Evolutionary conservation across 2,888 invertebrate genomes (phyloP), one percentile per base, ranked within the genome.

Genomic region (Apotomis turbidana): DNA sequence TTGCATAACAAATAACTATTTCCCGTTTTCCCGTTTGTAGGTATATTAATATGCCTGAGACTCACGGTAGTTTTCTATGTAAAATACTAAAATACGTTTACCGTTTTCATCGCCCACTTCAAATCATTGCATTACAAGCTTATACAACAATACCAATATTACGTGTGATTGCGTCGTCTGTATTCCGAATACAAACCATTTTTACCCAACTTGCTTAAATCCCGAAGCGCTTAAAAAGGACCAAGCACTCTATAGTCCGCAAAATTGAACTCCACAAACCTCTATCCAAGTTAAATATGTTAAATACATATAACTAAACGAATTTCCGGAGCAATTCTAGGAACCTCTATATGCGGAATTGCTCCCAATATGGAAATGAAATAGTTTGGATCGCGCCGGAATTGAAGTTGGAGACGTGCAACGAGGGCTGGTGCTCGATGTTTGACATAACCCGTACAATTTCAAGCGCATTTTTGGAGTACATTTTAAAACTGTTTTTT

Each of bases 231-330:
- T 49, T 10, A 12, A 49, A 49, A 49, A 49, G 49, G 9, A 1
- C 41, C 41, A 41, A 41, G 6, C 49, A 46, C 5, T 27, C 61
- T 46, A 9, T 61, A 13, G 0, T 46, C 46, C 4, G 9, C 49
- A 49, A 49, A 10, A 27, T 38, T 15, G 8, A 41, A 57, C 46
- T 66, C 55, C 27, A 57, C 27, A 66, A 66, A 27, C 44, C 46
- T 46, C 4, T 6, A 12, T 61, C 8, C 61, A 9, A 49, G 15
- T 15, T n/a, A 62, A 62, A 51, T 36, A 61, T 10, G 66, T 68
- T 59, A 59, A 52, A 52, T 51, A n/a, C n/a, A n/a, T n/a, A n/a
- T 44, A 60, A 54, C 59, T 54, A 64, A 60, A 68, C 68, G 54
- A 60, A 68, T 60, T 68, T 52, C 60, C 59, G 52, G 3, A 44